Evolutionary conservation across 2,888 invertebrate species (phyloP), one percentile per base, ranked within the genome.

Genomic region (Synanthedon myopaeformis): DNA sequence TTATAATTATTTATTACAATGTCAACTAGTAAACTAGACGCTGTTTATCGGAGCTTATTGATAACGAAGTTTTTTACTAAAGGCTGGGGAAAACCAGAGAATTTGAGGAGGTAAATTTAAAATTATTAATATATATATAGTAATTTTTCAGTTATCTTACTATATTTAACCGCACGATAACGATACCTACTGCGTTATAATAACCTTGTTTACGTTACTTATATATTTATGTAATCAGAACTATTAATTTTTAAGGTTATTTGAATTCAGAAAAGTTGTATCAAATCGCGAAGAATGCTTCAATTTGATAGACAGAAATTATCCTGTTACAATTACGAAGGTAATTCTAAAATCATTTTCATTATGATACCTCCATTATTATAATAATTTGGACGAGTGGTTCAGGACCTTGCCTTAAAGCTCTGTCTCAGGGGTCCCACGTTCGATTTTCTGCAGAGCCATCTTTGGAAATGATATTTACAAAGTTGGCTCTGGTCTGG

Each of bases 31-130:
- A 90, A 85, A 67, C 81, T 96, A 66, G 96, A 96, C 76, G 91
- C 92, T 57, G 89, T 95, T 53, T 98, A 97, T 76, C 90, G 97
- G 62, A 93, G 94, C 74, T 90, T 98, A 71, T 89, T 98, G 55
- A 87, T 97, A 55, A 94, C 96, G 1, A 95, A 94, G 79, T 96
- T 98, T 79, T 99, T 98, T 73, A 95, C 94, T 1, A 96, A 96
- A 89, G 98, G 98, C 67, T 99, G 98, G 98, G 98, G 98, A 5
- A 93, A 94, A 72, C 96, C 98, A 23, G 95, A 96, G 67, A 94
- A 95, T 78, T 89, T 99, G 55, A 92, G 93, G 82, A 93, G 93
- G 96, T 94, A 69, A 72, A 65, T 54, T 52, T 19, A 10, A 53
- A 11, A 53, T 55, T 23, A 23, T 23, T 19, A 19, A 4, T 23